Base-by-base conservation (phyloP, 2,888 invertebrate genomes). In the Watsonalla binaria region DNA sequence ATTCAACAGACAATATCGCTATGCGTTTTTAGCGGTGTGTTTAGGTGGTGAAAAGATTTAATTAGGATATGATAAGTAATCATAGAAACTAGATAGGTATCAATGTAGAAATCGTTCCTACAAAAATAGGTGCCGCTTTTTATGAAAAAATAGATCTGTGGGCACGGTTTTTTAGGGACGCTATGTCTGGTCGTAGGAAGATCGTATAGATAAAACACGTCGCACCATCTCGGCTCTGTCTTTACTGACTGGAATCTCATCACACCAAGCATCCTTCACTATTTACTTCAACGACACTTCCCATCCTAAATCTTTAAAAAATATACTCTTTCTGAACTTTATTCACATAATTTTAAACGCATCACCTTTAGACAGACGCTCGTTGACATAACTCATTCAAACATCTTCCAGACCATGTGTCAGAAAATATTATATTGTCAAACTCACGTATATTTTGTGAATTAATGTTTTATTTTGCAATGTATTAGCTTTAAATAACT, bases 121-220 rank as follows among this genome's bases (percentile, higher is more conserved):
- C 24, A 24, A 24, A 24, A 24, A 24, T 24, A 24, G 4, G 24
- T 2, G n/a, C n/a, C n/a, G n/a, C n/a, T n/a, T 33, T 11, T 45
- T 45, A 11, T 24, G 11, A 47, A 24, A 33, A 33, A 42, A 42
- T 7, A 42, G 5, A 42, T 42, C 24, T n/a, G 33, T 13, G 13
- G 8, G 14, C 8, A 13, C 13, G 13, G 47, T 11, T 34, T 49
- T 39, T 37, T 13, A 45, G 54, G 66, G 59, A 62, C 63, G 65
- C 57, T 51, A 54, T 57, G 61, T 63, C 57, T 57, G 65, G 62
- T 61, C 63, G 72, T 65, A 57, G 63, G 58, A 45, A 70, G 78
- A 80, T 79, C 69, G 66, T 60, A 59, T 69, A 71, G 82, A 82
- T 82, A 80, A 55, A 63, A 65, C 82, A 82, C 72, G 67, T 63